A percentile compares a stretch with the other conserved stretches of the same genome.
phyloP scores from a whole-genome alignment of 2,113 vertebrate species.

The Archilochus colubris region DNA sequence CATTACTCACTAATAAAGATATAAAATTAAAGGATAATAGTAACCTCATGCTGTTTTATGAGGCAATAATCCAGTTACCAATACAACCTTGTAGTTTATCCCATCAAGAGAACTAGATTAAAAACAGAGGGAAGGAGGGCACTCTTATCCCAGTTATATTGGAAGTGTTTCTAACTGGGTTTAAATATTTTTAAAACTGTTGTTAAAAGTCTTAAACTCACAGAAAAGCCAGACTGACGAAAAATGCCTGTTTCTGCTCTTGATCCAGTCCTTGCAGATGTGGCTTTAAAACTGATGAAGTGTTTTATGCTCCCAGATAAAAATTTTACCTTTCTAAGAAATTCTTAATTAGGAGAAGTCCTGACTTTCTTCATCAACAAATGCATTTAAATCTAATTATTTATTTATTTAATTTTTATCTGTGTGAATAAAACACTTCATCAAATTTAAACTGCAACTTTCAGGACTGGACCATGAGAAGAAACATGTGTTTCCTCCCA shows the following conservation, averaged over 20 bases:
- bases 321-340: slow-evolving; percentile 60
- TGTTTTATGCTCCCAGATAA: slow-evolving; percentile 70
- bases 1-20: slow-evolving; percentile 74
- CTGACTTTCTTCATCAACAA: slow-evolving; percentile 61
- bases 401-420: slow-evolving; percentile 67
- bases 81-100: slow-evolving; percentile 60
- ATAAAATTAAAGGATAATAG: slow-evolving; percentile 78
- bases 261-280: slow-evolving; percentile 55
- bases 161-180: slow-evolving; percentile 53
- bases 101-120: slow-evolving; percentile 57
- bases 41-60: slow-evolving; percentile 76
- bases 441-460: slow-evolving; percentile 62
- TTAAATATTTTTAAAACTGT: slow-evolving; percentile 58
- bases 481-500: slow-evolving; percentile 63
- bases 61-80: slow-evolving; percentile 70
- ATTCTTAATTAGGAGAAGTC: slow-evolving; percentile 63
- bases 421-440: slow-evolving; percentile 67
- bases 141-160: slow-evolving; percentile 32
- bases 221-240: slow-evolving; percentile 45
- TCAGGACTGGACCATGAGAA: slow-evolving; percentile 30
- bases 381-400: slow-evolving; percentile 46
- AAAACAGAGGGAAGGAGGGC: slow-evolving; percentile 61
- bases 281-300: slow-evolving; percentile 73
- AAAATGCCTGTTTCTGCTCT: slow-evolving; percentile 60
- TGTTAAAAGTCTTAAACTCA: slow-evolving; percentile 56